phyloP scores from a whole-genome alignment of 2,888 invertebrate genomes.

The Pandemis heparana region DNA sequence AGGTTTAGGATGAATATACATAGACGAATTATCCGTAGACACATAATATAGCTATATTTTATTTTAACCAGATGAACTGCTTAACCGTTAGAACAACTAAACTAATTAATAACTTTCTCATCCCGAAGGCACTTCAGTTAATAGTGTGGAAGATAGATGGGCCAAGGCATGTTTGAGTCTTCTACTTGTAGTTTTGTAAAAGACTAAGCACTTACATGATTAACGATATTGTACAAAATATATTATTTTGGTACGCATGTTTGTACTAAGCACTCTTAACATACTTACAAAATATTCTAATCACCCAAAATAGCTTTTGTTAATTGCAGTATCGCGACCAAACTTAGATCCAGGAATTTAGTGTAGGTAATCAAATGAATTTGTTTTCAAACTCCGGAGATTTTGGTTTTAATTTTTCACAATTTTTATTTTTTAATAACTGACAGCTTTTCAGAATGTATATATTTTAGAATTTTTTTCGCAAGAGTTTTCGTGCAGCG shows the following conservation, averaged over 20 bases:
- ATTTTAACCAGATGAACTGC: constrained; percentile 23
- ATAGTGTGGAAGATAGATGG: constrained; percentile 21
- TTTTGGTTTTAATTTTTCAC: background rate
- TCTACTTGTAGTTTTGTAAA: constrained; percentile 11
- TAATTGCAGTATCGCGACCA: background rate
- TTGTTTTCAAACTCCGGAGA: background rate
- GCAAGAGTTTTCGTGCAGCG: no score
- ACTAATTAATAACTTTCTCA: constrained; percentile 34
- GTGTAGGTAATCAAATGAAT: background rate
- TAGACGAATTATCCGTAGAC: no score
- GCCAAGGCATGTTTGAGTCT: constrained; percentile 10
- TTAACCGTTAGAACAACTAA: constrained; percentile 30
- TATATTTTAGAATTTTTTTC: no score
- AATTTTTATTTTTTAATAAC: no score
- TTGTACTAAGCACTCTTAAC: background rate
- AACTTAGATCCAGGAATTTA: no score
- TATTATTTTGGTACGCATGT: background rate
- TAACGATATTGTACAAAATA: background rate
- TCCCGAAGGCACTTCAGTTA: constrained; percentile 27
- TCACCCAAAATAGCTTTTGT: background rate
- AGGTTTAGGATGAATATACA: no score
- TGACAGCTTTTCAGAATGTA: no score
- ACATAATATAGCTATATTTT: background rate
- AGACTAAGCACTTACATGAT: constrained; percentile 11
- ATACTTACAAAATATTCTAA: background rate